Base-by-base conservation (phyloP, 2,888 invertebrate genomes). In the Ceratothoa steindachneri region DNA sequence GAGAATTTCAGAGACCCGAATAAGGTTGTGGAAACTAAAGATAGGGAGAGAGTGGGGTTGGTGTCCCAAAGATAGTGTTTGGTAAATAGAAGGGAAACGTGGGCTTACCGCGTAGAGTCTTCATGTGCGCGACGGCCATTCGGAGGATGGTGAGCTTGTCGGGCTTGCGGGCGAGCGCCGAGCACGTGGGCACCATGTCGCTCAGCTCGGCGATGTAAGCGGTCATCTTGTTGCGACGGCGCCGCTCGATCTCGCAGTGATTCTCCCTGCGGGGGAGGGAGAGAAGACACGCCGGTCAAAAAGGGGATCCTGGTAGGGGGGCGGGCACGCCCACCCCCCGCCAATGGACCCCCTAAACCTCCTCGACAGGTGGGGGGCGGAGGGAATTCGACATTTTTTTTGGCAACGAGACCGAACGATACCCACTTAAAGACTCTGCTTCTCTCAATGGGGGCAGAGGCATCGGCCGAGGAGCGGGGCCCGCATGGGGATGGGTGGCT, bases 61-160 rank as follows among this genome's bases (percentile, higher is more conserved):
- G n/a, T n/a, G n/a, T n/a, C n/a, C n/a, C n/a, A n/a, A n/a, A n/a
- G n/a, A n/a, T n/a, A n/a, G n/a, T n/a, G n/a, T n/a, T n/a, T n/a
- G n/a, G n/a, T n/a, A n/a, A n/a, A n/a, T n/a, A n/a, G n/a, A n/a
- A n/a, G n/a, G n/a, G n/a, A n/a, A n/a, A n/a, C n/a, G n/a, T n/a
- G n/a, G n/a, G n/a, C n/a, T 80, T 84, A 93, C 95, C 97, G 88
- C 97, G 89, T 75, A 98, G 89, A 71, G 93, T 93, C 87, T 98
- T 97, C 98, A 99, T 99, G 85, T 99, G 98, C 24, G 97, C 96
- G 76, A 99, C 98, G 67, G 99, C 98, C 98, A 99, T 98, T 83
- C 99, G 90, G 79, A 99, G 89, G 85, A 99, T 98, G 82, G 98
- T 99, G 80, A 99, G 89, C 86, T 99, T 99, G 88, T 99, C 99